Conservation (phyloP, 2,888 invertebrate genomes). For the Sminthurides aquaticus region DNA sequence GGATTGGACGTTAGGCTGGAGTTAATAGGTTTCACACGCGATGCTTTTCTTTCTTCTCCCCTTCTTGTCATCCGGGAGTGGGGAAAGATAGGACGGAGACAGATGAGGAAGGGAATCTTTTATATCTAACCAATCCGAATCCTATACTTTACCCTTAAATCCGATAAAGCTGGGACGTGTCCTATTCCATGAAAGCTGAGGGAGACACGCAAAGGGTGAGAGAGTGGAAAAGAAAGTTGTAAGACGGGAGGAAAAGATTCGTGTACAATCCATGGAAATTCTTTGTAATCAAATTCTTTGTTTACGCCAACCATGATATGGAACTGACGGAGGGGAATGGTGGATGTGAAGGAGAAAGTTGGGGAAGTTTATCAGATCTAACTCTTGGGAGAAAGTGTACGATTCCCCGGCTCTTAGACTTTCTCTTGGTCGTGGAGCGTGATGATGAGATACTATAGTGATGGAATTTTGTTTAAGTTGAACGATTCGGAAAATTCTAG, state of each 20-base stretch:
- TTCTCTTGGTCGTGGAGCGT: no score
- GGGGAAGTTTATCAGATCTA: no score
- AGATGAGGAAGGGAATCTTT: background rate
- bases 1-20: background rate
- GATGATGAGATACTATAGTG: no score
- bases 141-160: background rate
- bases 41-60: background rate
- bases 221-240: slow-evolving; percentile 4
- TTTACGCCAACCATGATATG: no score
- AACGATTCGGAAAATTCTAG: no score
- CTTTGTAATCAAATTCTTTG: slow-evolving; percentile 5
- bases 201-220: background rate
- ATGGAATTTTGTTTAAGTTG: no score
- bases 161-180: background rate
- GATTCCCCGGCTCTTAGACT: no score
- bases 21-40: slow-evolving; percentile 7
- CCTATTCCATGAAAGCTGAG: background rate
- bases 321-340: no score
- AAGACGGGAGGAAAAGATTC: background rate
- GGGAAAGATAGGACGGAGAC: background rate
- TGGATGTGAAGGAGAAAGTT: no score
- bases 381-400: no score
- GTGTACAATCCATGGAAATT: background rate
- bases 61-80: no score
- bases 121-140: background rate